Percentiles rank a stretch among this genome's conserved stretches.
These are phyloP conservation scores for Archegozetes longisetosus DNA, from an alignment of 1,140 invertebrate species.

Conservation along the genomic window DNA sequence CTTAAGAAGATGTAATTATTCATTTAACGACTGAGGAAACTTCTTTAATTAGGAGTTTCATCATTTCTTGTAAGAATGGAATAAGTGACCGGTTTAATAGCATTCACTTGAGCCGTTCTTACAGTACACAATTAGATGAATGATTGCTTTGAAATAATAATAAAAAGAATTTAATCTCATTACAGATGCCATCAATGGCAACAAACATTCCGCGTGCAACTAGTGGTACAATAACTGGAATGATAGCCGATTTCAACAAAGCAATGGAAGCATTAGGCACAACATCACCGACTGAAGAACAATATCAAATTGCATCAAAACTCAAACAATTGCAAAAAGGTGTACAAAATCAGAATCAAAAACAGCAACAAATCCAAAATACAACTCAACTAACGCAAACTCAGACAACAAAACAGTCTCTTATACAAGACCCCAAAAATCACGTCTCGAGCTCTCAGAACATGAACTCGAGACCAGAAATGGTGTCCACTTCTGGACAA, in stretches of 20 bases:
- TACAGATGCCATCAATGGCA: conserved; percentile 22
- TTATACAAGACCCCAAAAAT: neutral
- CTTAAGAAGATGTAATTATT: too few species aligned
- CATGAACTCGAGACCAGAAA: too few species aligned
- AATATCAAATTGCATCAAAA: neutral
- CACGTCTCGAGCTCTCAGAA: too few species aligned
- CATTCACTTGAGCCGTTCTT: too few species aligned
- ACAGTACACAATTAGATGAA: too few species aligned
- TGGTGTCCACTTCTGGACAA: neutral
- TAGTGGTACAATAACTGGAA: conserved; percentile 33
- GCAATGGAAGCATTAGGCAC: conserved; percentile 19
- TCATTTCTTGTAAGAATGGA: too few species aligned
- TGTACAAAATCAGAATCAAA: neutral
- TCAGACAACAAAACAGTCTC: neutral
- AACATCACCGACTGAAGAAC: conserved; percentile 14
- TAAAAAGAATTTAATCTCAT: neutral
- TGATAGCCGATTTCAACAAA: conserved; percentile 37
- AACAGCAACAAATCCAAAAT: neutral
- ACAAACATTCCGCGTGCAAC: conserved; percentile 22
- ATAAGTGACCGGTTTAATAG: too few species aligned
- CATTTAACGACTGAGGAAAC: too few species aligned
- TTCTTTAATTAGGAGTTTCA: too few species aligned
- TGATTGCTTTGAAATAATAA: neutral
- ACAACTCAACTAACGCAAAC: neutral
- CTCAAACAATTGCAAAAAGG: neutral